Evolutionary conservation across 2,113 vertebrate species (phyloP).

Genomic region (Daphoenositta chrysoptera): DNA sequence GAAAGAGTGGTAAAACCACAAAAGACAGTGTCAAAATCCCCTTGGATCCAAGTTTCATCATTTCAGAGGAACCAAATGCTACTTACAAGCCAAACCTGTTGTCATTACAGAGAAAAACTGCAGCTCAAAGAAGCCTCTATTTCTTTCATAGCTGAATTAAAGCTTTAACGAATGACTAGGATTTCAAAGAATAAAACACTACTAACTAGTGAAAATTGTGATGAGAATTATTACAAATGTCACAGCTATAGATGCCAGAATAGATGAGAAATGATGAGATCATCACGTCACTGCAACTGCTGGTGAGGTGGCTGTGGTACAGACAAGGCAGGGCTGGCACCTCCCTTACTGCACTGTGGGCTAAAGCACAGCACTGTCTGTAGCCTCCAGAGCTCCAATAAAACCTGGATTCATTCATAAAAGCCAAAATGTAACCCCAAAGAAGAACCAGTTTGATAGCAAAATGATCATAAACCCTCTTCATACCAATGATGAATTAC

Average conservation of each 20-base stretch:
- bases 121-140: background rate
- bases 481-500: background rate
- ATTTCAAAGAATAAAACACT: background rate
- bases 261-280: background rate
- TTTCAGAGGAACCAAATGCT: background rate
- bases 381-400: background rate
- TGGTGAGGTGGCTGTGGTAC: background rate
- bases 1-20: background rate
- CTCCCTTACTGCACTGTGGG: background rate
- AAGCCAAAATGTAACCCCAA: background rate
- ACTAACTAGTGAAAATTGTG: background rate
- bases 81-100: background rate
- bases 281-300: background rate
- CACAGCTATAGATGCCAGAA: background rate
- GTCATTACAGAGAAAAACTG: background rate
- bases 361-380: background rate
- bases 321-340: background rate
- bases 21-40: background rate
- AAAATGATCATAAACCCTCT: background rate
- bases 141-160: background rate
- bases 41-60: background rate
- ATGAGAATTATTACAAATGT: background rate
- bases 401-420: background rate
- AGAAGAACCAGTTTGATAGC: background rate
- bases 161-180: background rate